Percentiles rank a stretch among this genome's conserved stretches.
Evolutionary conservation across 2,113 vertebrate genomes (phyloP).

Genomic region (Rhipidura dahli): DNA sequence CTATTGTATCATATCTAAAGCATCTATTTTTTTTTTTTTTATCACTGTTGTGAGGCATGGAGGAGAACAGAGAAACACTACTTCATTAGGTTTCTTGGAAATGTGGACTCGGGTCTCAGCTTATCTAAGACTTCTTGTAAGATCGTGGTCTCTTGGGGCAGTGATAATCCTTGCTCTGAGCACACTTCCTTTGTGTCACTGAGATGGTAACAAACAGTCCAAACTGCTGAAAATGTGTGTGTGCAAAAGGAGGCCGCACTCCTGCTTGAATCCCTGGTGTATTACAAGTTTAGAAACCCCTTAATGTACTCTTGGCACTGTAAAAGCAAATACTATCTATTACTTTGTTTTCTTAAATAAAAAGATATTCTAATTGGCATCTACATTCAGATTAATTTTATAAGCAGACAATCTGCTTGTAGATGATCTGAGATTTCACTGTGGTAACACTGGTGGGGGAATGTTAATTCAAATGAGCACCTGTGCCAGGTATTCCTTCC

Average conservation of each 20-base stretch:
- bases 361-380: background rate
- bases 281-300: background rate
- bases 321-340: background rate
- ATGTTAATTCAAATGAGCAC: background rate
- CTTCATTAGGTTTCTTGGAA: constrained; percentile 45
- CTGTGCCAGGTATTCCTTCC: background rate
- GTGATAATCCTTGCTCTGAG: background rate
- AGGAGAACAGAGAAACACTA: background rate
- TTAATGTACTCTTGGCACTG: background rate
- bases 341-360: background rate
- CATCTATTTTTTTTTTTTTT: background rate
- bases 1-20: background rate
- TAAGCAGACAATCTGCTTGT: background rate
- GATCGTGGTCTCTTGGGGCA: background rate
- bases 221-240: background rate
- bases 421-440: background rate
- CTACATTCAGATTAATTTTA: background rate
- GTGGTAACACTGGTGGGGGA: background rate
- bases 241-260: background rate
- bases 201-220: background rate
- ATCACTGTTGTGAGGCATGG: background rate
- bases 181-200: background rate
- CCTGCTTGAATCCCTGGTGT: background rate
- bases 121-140: background rate
- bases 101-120: background rate